Evolutionary conservation across 2,888 invertebrate genomes (phyloP), one percentile per base, ranked within the genome.

Genomic region (Ashinkailepas kermadecensis): DNA sequence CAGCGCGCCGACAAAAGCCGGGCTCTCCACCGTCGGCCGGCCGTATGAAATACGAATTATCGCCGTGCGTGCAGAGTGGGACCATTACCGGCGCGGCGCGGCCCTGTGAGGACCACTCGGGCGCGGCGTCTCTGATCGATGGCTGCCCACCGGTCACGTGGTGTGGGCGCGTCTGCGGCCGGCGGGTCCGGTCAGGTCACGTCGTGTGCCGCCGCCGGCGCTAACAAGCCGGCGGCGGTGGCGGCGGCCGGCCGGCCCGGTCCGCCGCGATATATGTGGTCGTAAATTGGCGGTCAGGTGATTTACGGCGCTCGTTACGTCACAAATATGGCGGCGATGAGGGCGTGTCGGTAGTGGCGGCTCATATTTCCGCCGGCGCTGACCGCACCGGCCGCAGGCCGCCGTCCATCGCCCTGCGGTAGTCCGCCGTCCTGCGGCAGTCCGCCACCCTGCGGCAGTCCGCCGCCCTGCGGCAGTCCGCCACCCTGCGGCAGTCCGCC

Each of bases 31-130:
- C 39, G 25, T 3, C 70, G 39, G 70, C 70, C 65, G 39, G 25
- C 70, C 25, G 70, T 70, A 70, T 70, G 70, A 70, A 70, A 70
- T 39, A 70, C 70, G 70, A 70, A 70, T 70, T 70, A 70, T 70
- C 70, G 21, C 39, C 25, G 70, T 39, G 70, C 70, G 70, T 70
- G 70, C 11, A 12, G 70, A 70, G 70, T 70, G 70, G 70, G 70
- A 39, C 70, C 70, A 70, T 70, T 70, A 70, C 39, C 39, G 70
- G 39, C 70, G 39, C 39, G 59, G 12, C 59, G 59, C 59, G 59
- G 2, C 70, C n/a, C 13, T 39, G 25, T 15, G 70, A 39, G 39
- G 39, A 39, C 70, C 70, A 39, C 70, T 70, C 70, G 10, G 70
- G n/a, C 23, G 70, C 59, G 39, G 12, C 70, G 15, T 13, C 39